Evolutionary conservation across 2,888 invertebrate genomes (phyloP).

Genomic region (Nemotelus pantherinus): DNA sequence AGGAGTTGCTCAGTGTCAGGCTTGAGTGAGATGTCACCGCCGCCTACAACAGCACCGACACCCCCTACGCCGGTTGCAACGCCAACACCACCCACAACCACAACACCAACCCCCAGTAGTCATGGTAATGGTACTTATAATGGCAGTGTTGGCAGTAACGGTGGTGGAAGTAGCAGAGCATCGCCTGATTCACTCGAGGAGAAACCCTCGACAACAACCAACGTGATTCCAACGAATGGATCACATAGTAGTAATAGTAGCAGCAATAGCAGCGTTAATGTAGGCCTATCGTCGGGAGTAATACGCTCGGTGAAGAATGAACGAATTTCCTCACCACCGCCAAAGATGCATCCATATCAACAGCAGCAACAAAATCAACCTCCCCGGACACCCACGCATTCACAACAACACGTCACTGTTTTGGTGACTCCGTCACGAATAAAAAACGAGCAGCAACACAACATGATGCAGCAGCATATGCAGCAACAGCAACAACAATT

Average conservation of each 20-base stretch:
- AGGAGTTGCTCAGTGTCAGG: conserved; percentile 56
- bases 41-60: conserved; percentile 45
- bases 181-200: conserved; percentile 64
- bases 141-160: conserved; percentile 58
- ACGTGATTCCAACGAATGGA: conserved; percentile 32
- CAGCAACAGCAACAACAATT: conserved; percentile 57
- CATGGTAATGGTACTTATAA: conserved; percentile 61
- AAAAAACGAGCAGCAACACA: conserved; percentile 61
- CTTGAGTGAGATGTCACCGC: conserved; percentile 60
- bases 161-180: conserved; percentile 60
- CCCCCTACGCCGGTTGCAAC: conserved; percentile 52
- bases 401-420: conserved; percentile 62
- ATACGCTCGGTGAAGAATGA: conserved; percentile 65
- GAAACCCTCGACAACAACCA: conserved; percentile 59
- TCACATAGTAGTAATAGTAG: conserved; percentile 34
- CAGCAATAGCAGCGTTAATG: conserved; percentile 46
- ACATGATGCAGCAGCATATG: conserved; percentile 55
- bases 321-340: conserved; percentile 61
- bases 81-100: conserved; percentile 53
- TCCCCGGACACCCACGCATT: conserved; percentile 48
- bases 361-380: conserved; percentile 54
- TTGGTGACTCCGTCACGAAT: conserved; percentile 67
- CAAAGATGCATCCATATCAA: conserved; percentile 61
- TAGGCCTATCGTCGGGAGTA: conserved; percentile 60
- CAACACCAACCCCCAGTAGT: conserved; percentile 58